A percentile compares a stretch with the other conserved stretches of the same genome.
Conservation (phyloP, 2,797 vertebrate species). For the Acanthiza pusilla region DNA sequence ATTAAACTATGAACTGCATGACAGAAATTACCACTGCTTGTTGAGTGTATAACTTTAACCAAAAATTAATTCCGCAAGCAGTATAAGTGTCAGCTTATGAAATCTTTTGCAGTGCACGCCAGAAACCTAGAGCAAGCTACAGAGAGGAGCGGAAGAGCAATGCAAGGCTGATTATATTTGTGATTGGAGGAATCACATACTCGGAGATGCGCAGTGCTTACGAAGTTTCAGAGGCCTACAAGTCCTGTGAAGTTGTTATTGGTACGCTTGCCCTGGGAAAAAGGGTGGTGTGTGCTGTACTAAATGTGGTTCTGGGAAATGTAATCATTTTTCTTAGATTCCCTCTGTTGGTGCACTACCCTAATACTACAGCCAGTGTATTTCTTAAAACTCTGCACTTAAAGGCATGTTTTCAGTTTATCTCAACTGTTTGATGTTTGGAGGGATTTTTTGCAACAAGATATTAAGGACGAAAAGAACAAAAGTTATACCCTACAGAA, state of each 20-base stretch:
- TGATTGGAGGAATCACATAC: constrained; percentile 87
- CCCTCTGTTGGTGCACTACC: not conserved
- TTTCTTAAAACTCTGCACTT: not conserved
- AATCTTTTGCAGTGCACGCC: constrained; percentile 80
- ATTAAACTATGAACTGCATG: not conserved
- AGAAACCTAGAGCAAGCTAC: constrained; percentile 83
- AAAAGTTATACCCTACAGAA: not conserved
- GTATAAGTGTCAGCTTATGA: not conserved
- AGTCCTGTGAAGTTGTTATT: constrained; percentile 91
- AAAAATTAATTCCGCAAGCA: not conserved
- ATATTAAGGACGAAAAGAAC: not conserved
- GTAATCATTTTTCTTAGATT: not conserved
- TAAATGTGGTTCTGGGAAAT: not conserved
- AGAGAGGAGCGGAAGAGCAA: constrained; percentile 82
- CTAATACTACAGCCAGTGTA: not conserved
- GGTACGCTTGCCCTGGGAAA: constrained; percentile 74
- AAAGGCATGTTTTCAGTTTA: not conserved
- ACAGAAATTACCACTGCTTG: not conserved
- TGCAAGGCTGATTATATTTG: constrained; percentile 89
- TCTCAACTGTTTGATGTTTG: not conserved
- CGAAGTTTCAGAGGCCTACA: constrained; percentile 85
- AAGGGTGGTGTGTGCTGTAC: not conserved
- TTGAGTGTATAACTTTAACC: not conserved
- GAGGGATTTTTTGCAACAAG: not conserved
- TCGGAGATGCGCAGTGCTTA: constrained; percentile 96